Percentiles rank a stretch among this genome's conserved stretches.
Evolutionary conservation across 2,797 vertebrate species (phyloP).

Genomic region (Protonibea diacanthus): DNA sequence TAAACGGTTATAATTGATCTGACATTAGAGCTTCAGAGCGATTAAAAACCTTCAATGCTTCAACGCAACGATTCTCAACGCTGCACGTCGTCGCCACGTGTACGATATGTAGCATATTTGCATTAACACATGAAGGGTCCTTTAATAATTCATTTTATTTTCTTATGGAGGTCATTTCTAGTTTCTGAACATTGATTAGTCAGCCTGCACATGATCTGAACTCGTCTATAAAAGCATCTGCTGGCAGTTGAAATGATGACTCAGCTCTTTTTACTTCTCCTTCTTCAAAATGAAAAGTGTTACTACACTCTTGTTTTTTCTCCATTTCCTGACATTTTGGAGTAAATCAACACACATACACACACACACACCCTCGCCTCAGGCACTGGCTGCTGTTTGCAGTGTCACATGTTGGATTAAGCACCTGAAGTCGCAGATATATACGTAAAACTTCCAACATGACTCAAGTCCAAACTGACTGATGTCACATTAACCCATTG

Average conservation of each 20-base stretch:
- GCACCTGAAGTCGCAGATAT: neutral
- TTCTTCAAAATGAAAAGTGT: slow-evolving; percentile 19
- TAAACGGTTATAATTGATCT: neutral
- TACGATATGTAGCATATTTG: neutral
- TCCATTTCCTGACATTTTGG: neutral
- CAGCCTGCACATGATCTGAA: neutral
- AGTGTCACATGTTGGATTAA: neutral
- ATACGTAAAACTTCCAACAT: neutral
- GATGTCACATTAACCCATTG: no score
- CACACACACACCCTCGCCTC: neutral
- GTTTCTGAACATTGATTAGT: slow-evolving; percentile 3
- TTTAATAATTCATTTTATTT: neutral
- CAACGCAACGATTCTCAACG: neutral
- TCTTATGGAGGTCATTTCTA: neutral
- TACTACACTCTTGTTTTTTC: neutral
- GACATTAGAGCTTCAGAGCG: neutral
- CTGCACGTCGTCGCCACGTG: no score
- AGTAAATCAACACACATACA: neutral
- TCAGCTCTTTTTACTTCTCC: slow-evolving; percentile 19
- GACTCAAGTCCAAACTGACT: neutral
- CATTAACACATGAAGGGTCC: neutral
- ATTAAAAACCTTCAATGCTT: neutral
- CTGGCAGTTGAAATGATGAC: neutral
- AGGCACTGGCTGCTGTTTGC: neutral
- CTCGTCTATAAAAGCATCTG: neutral